Evolutionary conservation across 1,140 invertebrate species (phyloP), one percentile per base, ranked within the genome.

Genomic region (Atta cephalotes): DNA sequence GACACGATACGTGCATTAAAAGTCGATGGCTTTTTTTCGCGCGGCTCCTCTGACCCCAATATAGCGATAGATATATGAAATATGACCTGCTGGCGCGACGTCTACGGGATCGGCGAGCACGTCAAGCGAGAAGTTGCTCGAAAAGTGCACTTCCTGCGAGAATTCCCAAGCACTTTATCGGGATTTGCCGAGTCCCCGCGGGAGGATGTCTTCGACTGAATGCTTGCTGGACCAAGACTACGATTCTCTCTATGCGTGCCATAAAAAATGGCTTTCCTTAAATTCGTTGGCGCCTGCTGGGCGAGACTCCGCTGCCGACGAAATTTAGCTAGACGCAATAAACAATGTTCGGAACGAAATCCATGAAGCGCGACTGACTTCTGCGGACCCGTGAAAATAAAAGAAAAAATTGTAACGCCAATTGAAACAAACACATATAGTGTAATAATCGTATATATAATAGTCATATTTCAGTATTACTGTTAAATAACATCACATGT

Each of bases 251-350:
- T 39, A 60, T 70, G 87, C 68, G 71, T 81, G 74, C 35, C 72
- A 82, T 88, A 91, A 93, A 93, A 93, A 93, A 92, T 91, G 86
- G 76, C 63, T 62, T 81, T 85, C 81, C 79, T 89, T 90, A 92
- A 92, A 93, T 93, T 93, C 89, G 85, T 74, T 87, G 85, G 78
- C 88, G 87, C 77, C 80, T 74, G 56, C 71, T 76, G 25, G 80
- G 70, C 80, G 80, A 76, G 80, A 84, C 80, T 71, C 18, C 12
- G 35, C 60, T 25, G 18, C n/a, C 65, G 60, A 56, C 16, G 56
- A 84, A 84, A 84, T 84, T 84, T 84, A 74, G 53, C 80, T 74
- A 51, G 56, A 49, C 70, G 28, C 39, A 62, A 84, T 84, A 76
- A 76, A 74, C 70, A 76, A 49, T 49, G 80, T 82, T 16, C n/a